Percentiles rank a stretch among this genome's conserved stretches.
phyloP scores from a whole-genome alignment of 1,140 invertebrate species.

The Cydia pomonella region DNA sequence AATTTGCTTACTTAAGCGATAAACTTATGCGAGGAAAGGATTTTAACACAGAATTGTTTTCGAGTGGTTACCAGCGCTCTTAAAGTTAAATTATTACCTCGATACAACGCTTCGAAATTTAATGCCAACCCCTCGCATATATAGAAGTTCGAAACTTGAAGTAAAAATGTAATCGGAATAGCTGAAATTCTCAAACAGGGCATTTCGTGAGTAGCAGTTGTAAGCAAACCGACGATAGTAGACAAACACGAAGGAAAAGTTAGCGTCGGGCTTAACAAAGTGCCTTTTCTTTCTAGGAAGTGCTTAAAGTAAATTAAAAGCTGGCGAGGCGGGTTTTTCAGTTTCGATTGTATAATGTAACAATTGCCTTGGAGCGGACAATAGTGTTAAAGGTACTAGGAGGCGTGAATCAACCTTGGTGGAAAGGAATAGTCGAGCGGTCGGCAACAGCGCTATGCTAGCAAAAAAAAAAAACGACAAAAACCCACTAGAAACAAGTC shows the following conservation, averaged over 20 bases:
- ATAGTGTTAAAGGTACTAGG: slow-evolving; percentile 60
- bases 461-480: slow-evolving; percentile 71
- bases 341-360: slow-evolving; percentile 59
- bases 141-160: slow-evolving; percentile 48
- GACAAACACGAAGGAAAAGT: slow-evolving; percentile 68
- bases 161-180: slow-evolving; percentile 55
- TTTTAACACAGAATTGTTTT: slow-evolving; percentile 66
- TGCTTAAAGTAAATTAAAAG: slow-evolving; percentile 72
- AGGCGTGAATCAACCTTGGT: slow-evolving; percentile 65
- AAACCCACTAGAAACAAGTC: slow-evolving; percentile 50
- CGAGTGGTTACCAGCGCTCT: slow-evolving; percentile 52
- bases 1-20: slow-evolving; percentile 72
- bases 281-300: slow-evolving; percentile 70
- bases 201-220: slow-evolving; percentile 64
- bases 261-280: slow-evolving; percentile 48
- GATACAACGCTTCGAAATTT: slow-evolving; percentile 18
- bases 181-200: slow-evolving; percentile 58
- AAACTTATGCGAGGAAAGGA: slow-evolving; percentile 60
- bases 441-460: slow-evolving; percentile 47
- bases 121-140: slow-evolving; percentile 14
- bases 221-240: slow-evolving; percentile 60
- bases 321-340: slow-evolving; percentile 57
- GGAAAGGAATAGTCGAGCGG: slow-evolving; percentile 57
- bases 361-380: slow-evolving; percentile 61
- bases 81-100: slow-evolving; percentile 62